Conservation (phyloP, 2,888 invertebrate genomes). For the Torymus tubicola region DNA sequence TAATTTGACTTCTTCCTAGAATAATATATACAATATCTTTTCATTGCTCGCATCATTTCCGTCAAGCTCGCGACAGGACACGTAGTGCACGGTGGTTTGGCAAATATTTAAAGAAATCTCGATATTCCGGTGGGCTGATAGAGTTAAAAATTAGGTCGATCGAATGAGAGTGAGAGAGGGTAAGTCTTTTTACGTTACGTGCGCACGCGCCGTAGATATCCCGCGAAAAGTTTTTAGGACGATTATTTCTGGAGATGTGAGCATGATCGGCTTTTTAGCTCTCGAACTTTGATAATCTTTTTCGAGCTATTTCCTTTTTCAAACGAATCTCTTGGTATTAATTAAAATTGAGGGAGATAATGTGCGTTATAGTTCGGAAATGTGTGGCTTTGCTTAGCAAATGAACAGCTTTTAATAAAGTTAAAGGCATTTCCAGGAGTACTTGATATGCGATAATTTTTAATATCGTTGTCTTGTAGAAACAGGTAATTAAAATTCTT, state of each 20-base stretch:
- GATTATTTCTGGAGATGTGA: conserved; percentile 43
- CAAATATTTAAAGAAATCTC: conserved; percentile 17
- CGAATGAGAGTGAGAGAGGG: not conserved
- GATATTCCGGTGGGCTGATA: conserved; percentile 12
- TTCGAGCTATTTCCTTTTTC: conserved; percentile 21
- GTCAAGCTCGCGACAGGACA: not conserved
- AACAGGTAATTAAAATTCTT: no score
- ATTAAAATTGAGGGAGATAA: conserved; percentile 15
- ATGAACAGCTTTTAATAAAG: not conserved
- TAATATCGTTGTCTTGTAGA: no score
- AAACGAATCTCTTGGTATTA: conserved; percentile 29
- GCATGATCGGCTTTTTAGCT: conserved; percentile 37
- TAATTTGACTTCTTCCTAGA: not conserved
- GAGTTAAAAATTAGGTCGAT: conserved; percentile 51
- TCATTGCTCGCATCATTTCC: no score
- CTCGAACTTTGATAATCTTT: conserved; percentile 48
- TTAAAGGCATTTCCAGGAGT: no score
- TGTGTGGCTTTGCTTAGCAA: not conserved
- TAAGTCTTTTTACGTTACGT: conserved; percentile 24
- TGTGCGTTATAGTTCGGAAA: not conserved
- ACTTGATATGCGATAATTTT: no score
- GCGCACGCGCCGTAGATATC: not conserved
- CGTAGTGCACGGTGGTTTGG: no score
- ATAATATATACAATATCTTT: not conserved
- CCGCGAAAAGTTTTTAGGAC: conserved; percentile 34